Evolutionary conservation across 2,113 vertebrate species (phyloP).

Genomic region (Chloropsis hardwickii): DNA sequence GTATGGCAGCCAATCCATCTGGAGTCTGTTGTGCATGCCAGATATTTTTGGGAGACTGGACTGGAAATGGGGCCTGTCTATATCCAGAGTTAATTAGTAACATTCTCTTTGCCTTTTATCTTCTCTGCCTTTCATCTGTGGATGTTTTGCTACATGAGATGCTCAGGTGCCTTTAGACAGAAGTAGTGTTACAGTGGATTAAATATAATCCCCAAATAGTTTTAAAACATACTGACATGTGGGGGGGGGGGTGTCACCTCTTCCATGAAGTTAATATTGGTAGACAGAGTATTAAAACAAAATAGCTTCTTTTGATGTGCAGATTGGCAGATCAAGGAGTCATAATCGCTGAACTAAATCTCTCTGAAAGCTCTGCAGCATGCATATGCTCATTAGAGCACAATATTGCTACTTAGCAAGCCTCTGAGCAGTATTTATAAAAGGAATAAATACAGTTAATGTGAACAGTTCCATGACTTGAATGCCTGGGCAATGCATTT

Average conservation of each 20-base stretch:
- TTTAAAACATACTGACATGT: neutral
- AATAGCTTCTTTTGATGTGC: slow-evolving; percentile 53
- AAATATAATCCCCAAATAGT: slow-evolving; percentile 23
- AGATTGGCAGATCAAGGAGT: slow-evolving; percentile 57
- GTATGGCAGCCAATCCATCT: neutral
- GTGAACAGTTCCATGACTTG: neutral
- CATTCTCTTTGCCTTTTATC: slow-evolving; percentile 49
- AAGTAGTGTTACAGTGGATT: neutral
- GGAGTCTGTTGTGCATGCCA: neutral
- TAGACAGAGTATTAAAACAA: slow-evolving; percentile 37
- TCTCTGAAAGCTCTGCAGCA: neutral
- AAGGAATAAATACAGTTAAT: slow-evolving; percentile 27
- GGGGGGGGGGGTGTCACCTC: neutral
- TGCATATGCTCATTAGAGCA: slow-evolving; percentile 17
- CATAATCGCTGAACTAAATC: slow-evolving; percentile 38
- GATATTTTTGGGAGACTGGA: neutral
- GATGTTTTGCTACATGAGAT: neutral
- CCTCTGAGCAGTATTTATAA: neutral
- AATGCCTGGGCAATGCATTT: neutral
- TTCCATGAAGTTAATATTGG: neutral
- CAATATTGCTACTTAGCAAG: neutral
- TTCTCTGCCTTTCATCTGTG: slow-evolving; percentile 45
- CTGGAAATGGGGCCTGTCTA: neutral
- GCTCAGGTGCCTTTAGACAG: slow-evolving; percentile 3
- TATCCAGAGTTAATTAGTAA: slow-evolving; percentile 33